These are phyloP conservation scores for Dasypogon diadema DNA, from an alignment of 2,888 invertebrate species.

Conservation along the genomic window DNA sequence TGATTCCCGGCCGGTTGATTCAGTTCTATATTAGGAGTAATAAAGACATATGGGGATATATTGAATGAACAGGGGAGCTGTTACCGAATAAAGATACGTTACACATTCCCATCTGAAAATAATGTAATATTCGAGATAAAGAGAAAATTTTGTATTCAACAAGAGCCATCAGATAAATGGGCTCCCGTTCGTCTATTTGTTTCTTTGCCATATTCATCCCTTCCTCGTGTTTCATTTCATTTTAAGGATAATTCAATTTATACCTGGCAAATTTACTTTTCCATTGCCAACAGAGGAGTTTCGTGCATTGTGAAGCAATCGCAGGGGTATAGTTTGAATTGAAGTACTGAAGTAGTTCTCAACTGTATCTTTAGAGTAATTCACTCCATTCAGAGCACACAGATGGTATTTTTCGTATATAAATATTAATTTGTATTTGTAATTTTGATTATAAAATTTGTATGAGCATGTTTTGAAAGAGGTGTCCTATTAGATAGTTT, in stretches of 20 bases:
- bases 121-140: slow-evolving; percentile 27
- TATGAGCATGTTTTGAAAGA: too few relatives aligned
- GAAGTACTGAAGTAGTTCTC: too few relatives aligned
- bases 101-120: neutral
- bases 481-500: too few relatives aligned
- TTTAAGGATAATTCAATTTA: slow-evolving; percentile 30
- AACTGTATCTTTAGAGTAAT: too few relatives aligned
- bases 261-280: neutral
- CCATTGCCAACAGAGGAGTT: neutral
- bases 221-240: neutral
- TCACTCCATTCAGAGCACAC: too few relatives aligned
- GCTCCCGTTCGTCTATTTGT: slow-evolving; percentile 36
- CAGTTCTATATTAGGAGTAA: slow-evolving; percentile 55
- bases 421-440: too few relatives aligned
- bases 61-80: slow-evolving; percentile 17
- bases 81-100: neutral
- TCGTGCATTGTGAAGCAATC: too few relatives aligned
- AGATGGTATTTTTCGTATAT: too few relatives aligned
- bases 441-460: too few relatives aligned
- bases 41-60: slow-evolving; percentile 56
- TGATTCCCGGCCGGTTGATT: slow-evolving; percentile 47
- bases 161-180: slow-evolving; percentile 50
- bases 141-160: slow-evolving; percentile 50
- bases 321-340: too few relatives aligned
- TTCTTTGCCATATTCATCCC: neutral